These are phyloP conservation scores for Brachymystax lenok DNA, from an alignment of 2,797 vertebrate species.

Conservation along the genomic window DNA sequence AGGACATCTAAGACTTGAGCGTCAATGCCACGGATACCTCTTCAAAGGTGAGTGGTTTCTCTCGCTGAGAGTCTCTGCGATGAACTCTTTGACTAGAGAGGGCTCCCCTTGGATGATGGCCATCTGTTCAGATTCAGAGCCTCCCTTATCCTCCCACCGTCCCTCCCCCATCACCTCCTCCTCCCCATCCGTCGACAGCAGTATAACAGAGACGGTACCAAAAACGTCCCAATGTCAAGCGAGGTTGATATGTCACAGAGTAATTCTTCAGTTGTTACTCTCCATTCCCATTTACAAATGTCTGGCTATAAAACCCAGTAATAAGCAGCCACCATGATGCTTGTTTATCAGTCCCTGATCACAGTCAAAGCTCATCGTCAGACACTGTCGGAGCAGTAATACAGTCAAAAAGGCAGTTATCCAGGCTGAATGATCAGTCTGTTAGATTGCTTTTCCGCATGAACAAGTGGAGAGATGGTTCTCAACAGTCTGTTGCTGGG, in stretches of 20 bases:
- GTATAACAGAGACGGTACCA: conserved; percentile 11
- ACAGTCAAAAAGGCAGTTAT: conserved; percentile 20
- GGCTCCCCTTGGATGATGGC: neutral
- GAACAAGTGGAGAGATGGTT: conserved; percentile 40
- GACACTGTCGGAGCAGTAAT: neutral
- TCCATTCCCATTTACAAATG: conserved; percentile 29
- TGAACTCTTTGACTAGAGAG: neutral
- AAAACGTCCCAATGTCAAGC: conserved; percentile 32
- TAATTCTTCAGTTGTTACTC: conserved; percentile 31
- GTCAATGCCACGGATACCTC: neutral
- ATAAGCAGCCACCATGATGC: conserved; percentile 28
- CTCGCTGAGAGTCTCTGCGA: neutral
- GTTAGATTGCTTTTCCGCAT: conserved; percentile 33
- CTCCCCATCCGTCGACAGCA: neutral
- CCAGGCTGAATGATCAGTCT: conserved; percentile 11
- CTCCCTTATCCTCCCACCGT: neutral
- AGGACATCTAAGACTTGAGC: neutral
- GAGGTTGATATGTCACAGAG: conserved; percentile 38
- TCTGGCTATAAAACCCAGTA: conserved; percentile 36
- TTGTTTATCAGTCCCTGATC: conserved; percentile 33
- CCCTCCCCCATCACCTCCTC: neutral
- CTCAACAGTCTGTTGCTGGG: conserved; percentile 20
- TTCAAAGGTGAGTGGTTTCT: neutral
- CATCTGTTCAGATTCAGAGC: neutral
- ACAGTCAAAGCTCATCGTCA: conserved; percentile 8